These are phyloP conservation scores for Meles meles DNA, from an alignment of 2,113 vertebrate genomes.

Conservation along the genomic window DNA sequence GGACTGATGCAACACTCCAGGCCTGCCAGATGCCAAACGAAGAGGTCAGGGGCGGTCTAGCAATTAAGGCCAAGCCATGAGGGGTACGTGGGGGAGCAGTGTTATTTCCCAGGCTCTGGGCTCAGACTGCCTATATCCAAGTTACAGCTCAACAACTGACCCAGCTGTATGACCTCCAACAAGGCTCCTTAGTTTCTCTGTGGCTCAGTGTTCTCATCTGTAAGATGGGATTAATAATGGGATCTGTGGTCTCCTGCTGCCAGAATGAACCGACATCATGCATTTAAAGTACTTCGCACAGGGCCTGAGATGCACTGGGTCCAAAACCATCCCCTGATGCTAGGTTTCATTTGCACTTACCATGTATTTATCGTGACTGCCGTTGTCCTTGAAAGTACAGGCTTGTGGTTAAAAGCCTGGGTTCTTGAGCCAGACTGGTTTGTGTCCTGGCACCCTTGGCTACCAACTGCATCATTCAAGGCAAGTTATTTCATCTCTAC, in stretches of 20 bases:
- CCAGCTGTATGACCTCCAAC: no score
- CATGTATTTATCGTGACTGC: fast-evolving
- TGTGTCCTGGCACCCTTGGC: neutral
- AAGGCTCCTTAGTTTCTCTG: neutral
- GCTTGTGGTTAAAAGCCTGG: neutral
- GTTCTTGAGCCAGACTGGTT: neutral
- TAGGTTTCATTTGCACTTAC: neutral
- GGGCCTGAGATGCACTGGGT: neutral
- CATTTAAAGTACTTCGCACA: neutral
- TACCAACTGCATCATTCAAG: neutral
- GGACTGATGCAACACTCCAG: no score
- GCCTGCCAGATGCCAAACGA: neutral
- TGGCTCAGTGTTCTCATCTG: neutral
- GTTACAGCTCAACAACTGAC: neutral
- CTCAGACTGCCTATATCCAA: neutral
- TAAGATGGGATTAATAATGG: neutral
- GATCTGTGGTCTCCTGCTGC: neutral
- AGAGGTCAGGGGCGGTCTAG: neutral
- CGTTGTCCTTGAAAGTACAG: neutral
- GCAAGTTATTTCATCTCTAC: neutral
- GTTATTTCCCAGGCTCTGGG: neutral
- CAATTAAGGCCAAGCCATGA: neutral
- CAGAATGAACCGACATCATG: neutral
- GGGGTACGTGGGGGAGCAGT: neutral
- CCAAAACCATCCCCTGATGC: neutral